These are phyloP conservation scores for Cordilura impudica DNA, from an alignment of 2,888 invertebrate genomes.

Conservation along the genomic window DNA sequence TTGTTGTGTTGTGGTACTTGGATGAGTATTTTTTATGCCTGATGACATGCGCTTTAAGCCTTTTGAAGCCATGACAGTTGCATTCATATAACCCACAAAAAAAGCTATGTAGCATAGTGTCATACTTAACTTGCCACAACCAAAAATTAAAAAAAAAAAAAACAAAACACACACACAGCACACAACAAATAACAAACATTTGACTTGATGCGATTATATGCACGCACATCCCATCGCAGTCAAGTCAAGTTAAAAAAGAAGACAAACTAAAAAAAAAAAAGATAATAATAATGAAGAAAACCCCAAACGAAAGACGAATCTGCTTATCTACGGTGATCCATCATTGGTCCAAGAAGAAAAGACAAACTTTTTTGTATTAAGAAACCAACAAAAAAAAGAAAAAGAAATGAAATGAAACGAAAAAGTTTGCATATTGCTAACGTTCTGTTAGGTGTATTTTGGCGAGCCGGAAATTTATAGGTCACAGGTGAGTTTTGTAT, in stretches of 20 bases:
- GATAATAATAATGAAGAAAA: slow-evolving; percentile 41
- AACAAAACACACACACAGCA: slow-evolving; percentile 15
- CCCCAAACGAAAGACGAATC: slow-evolving; percentile 56
- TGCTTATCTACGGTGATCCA: slow-evolving; percentile 63
- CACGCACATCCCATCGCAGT: slow-evolving; percentile 57
- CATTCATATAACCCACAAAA: slow-evolving; percentile 54
- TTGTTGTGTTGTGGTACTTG: slow-evolving; percentile 27
- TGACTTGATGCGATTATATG: slow-evolving; percentile 63
- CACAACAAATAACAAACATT: slow-evolving; percentile 59
- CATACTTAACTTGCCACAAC: slow-evolving; percentile 62
- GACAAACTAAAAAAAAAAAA: background rate
- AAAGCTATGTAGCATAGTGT: slow-evolving; percentile 53
- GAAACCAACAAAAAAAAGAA: background rate
- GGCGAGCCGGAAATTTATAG: slow-evolving; percentile 50
- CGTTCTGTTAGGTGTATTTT: background rate
- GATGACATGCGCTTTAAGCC: slow-evolving; percentile 64
- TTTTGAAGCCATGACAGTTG: slow-evolving; percentile 63
- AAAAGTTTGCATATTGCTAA: slow-evolving; percentile 52
- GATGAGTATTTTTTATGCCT: slow-evolving; percentile 52
- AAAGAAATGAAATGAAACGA: background rate
- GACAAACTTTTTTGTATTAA: background rate
- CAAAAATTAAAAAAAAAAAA: slow-evolving; percentile 22
- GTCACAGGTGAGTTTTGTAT: slow-evolving; percentile 58
- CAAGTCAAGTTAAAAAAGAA: slow-evolving; percentile 31
- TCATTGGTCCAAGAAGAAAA: slow-evolving; percentile 56